Evolutionary conservation across 2,113 vertebrate genomes (phyloP), one percentile per base, ranked within the genome.

Genomic region (Nettapus auritus): DNA sequence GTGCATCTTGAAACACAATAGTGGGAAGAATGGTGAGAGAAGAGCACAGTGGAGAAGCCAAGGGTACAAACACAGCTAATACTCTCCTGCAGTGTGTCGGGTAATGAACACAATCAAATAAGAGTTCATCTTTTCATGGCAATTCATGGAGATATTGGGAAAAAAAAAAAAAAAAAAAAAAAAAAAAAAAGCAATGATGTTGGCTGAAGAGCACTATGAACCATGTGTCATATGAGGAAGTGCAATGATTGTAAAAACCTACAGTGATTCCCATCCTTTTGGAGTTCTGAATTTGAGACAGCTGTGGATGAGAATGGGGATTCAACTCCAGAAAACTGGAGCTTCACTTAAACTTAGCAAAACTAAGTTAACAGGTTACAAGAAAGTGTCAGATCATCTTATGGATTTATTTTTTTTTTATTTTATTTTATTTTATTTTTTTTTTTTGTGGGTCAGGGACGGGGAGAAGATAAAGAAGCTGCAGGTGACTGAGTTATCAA

Each of bases 1-100:
- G 23, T 33, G 18, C 12, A 21, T 80, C 10, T 6, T 12, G 8
- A 9, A 44, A 13, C 1, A 3, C 6, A 29, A 4, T 0, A 46
- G 36, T 52, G 42, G 19, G 29, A 59, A 53, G 13, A 11, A 15
- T 2, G 33, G 13, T 3, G 63, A 44, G 44, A 38, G 63, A 42
- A 38, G 52, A 59, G 67, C 28, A 2, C 9, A 8, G 40, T 16
- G 22, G 38, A 56, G 60, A 56, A 87, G 17, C 21, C 10, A 34
- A 38, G 60, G 40, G 29, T 33, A 22, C 9, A 22, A 31, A 10
- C 0, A 2, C 62, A 55, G 22, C 36, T 44, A 57, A 29, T 46
- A 23, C 2, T 80, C 8, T 13, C 53, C 6, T 1, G 25, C 3
- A 64, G 59, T 0, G 9, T 16, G 29, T 6, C 10, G 79, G 48